These are phyloP conservation scores for Sinocyclocheilus grahami DNA, from an alignment of 2,113 vertebrate species.

Conservation along the genomic window DNA sequence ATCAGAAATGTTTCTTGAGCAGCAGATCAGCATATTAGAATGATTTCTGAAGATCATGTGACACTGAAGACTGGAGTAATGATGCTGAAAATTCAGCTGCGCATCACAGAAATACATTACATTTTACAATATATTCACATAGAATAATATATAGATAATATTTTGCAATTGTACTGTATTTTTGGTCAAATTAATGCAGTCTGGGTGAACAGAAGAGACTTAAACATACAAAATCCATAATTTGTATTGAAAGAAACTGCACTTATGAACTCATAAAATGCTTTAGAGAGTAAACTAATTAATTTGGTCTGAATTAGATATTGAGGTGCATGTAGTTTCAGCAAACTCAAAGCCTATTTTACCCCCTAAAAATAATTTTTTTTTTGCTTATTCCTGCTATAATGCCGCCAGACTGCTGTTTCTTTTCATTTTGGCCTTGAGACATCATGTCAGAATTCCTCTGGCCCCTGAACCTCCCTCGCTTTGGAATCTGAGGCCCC, in stretches of 20 bases:
- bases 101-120: neutral
- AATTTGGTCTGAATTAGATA: neutral
- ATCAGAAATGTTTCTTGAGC: no score
- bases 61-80: neutral
- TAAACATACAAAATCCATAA: neutral
- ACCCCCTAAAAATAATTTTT: neutral
- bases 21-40: neutral
- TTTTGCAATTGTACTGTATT: neutral
- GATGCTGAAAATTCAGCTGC: neutral
- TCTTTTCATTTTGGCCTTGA: constrained; percentile 31
- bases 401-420: neutral
- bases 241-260: neutral
- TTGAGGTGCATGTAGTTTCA: neutral
- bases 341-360: neutral
- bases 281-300: neutral
- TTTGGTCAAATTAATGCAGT: neutral
- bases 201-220: neutral
- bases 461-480: neutral
- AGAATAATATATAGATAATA: neutral
- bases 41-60: neutral
- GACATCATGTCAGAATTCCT: constrained; percentile 19
- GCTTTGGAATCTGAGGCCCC: constrained; percentile 56
- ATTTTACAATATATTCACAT: neutral
- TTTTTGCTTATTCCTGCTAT: neutral
- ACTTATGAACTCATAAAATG: neutral